Evolutionary conservation across 2,113 vertebrate genomes (phyloP).

Genomic region (Elephas maximus): DNA sequence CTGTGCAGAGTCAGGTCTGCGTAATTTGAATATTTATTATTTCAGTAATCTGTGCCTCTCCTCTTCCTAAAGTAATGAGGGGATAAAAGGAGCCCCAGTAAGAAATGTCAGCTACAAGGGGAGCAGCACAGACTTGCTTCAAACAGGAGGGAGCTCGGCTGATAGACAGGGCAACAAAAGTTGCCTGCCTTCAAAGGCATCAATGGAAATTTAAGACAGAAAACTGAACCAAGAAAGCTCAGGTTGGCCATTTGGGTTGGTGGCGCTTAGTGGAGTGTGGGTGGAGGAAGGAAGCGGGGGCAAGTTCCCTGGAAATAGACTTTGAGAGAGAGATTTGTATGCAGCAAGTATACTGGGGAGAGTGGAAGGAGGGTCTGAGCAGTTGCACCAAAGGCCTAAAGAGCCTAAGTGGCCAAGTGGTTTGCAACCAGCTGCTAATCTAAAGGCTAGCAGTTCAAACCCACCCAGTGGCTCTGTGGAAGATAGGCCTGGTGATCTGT

Average conservation of each 20-base stretch:
- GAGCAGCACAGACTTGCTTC: not conserved
- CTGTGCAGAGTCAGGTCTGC: slow-evolving; percentile 22
- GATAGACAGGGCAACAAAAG: not conserved
- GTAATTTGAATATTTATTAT: slow-evolving; percentile 10
- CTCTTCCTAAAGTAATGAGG: not conserved
- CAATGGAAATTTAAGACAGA: not conserved
- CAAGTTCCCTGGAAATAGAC: not conserved
- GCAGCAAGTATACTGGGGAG: too few species aligned
- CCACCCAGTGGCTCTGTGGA: too few species aligned
- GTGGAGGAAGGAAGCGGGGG: not conserved
- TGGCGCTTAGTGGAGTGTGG: not conserved
- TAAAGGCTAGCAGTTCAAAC: too few species aligned
- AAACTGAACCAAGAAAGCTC: not conserved
- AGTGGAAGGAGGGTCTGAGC: not conserved
- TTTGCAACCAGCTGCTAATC: too few species aligned
- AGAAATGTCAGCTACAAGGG: not conserved
- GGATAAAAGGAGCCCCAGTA: not conserved
- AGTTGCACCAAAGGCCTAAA: not conserved
- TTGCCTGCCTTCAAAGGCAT: not conserved
- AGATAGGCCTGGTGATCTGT: too few species aligned
- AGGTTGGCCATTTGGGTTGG: not conserved
- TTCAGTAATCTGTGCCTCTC: slow-evolving; percentile 8
- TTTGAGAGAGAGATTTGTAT: not conserved
- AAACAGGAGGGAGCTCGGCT: too few species aligned
- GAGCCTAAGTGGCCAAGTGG: not conserved